Evolutionary conservation across 2,888 invertebrate species (phyloP).

Genomic region (Tigriopus californicus): DNA sequence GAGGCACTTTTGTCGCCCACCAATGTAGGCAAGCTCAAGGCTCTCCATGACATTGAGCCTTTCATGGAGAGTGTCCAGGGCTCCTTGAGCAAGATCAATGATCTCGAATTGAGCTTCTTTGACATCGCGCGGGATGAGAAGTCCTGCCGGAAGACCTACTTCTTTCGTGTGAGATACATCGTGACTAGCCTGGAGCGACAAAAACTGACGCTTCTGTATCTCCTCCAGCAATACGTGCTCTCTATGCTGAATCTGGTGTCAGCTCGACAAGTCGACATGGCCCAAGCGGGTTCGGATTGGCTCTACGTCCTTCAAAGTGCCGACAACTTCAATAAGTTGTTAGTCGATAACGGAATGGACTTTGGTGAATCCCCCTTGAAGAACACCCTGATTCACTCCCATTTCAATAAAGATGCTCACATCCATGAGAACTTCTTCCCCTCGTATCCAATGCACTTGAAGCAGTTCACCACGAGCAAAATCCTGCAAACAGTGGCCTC

Average conservation of each 20-base stretch:
- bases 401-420: constrained; percentile 21
- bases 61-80: not conserved
- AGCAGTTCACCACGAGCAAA: constrained; percentile 49
- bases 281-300: not conserved
- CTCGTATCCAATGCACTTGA: constrained; percentile 44
- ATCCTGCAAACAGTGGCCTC: constrained; percentile 37
- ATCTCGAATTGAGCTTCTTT: not conserved
- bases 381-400: not conserved
- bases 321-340: constrained; percentile 4
- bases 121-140: not conserved
- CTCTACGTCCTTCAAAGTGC: constrained; percentile 7
- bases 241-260: not conserved
- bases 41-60: not conserved
- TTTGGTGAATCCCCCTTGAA: not conserved
- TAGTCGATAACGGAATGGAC: too few relatives aligned
- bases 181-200: not conserved
- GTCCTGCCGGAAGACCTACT: not conserved
- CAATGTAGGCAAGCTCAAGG: not conserved
- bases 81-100: not conserved
- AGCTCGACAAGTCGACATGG: not conserved
- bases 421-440: constrained; percentile 59
- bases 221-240: constrained; percentile 1
- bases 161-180: not conserved
- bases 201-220: not conserved
- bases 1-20: not conserved